Conservation (phyloP, 2,113 vertebrate species). For the Phaethornis superciliosus region DNA sequence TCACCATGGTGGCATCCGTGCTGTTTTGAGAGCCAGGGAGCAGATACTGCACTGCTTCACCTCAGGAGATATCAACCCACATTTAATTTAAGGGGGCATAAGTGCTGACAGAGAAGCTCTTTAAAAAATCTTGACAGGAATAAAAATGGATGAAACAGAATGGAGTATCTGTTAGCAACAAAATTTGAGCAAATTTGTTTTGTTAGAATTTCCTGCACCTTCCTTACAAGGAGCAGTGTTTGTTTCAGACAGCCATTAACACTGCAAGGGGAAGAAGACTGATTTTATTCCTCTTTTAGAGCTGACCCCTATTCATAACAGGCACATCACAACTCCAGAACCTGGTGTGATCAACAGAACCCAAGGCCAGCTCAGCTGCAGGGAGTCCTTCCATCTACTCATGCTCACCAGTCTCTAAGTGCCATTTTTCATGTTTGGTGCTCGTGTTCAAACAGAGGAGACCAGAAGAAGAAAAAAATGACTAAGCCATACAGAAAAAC, state of each 20-base stretch:
- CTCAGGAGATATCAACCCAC: background rate
- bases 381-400: background rate
- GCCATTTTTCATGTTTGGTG: background rate
- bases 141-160: fast-evolving
- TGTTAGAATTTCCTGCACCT: too few relatives aligned
- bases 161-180: background rate
- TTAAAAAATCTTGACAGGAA: background rate
- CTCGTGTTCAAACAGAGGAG: background rate
- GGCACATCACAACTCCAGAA: background rate
- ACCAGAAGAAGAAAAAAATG: background rate
- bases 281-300: background rate
- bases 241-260: too few relatives aligned
- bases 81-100: fast-evolving
- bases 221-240: background rate
- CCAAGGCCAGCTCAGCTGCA: background rate
- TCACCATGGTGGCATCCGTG: background rate
- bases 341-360: background rate
- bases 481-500: background rate
- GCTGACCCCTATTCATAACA: fast-evolving
- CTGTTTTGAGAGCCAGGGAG: background rate
- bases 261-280: too few relatives aligned
- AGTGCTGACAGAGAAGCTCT: background rate
- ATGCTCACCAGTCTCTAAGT: background rate
- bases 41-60: background rate
- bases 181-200: background rate